These are phyloP conservation scores for Bos indicus DNA, from an alignment of 2,113 vertebrate genomes.

Conservation along the genomic window DNA sequence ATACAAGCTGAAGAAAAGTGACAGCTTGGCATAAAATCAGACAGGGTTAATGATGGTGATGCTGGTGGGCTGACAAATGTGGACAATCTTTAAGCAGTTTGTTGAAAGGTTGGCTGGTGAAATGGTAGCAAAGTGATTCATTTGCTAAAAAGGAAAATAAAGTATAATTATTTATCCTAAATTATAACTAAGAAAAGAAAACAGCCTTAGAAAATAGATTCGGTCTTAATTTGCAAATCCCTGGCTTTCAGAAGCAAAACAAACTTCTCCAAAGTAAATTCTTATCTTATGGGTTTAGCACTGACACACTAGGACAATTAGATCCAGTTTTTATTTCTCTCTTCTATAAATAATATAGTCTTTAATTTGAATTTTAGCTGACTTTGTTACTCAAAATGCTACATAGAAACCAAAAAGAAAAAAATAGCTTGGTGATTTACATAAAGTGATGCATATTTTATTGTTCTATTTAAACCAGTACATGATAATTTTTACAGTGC, in stretches of 20 bases:
- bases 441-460: conserved; percentile 59
- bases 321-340: background rate
- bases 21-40: conserved; percentile 50
- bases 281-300: background rate
- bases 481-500: conserved; percentile 51
- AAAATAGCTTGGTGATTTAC: conserved; percentile 20
- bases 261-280: background rate
- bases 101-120: conserved; percentile 61
- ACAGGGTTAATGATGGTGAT: conserved; percentile 60
- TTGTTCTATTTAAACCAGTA: conserved; percentile 47
- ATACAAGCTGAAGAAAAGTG: conserved; percentile 46
- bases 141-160: conserved; percentile 50
- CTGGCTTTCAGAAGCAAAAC: conserved; percentile 9
- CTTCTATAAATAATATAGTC: background rate
- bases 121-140: conserved; percentile 51
- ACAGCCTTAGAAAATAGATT: conserved; percentile 30
- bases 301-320: background rate
- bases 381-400: conserved; percentile 48
- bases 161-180: conserved; percentile 3
- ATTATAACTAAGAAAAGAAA: conserved; percentile 59
- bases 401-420: conserved; percentile 7
- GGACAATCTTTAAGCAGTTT: conserved; percentile 45
- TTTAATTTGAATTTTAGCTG: conserved; percentile 36
- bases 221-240: conserved; percentile 46
- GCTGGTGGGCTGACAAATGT: conserved; percentile 30